Base-by-base conservation (phyloP, 2,113 vertebrate species). In the Camarhynchus parvulus region DNA sequence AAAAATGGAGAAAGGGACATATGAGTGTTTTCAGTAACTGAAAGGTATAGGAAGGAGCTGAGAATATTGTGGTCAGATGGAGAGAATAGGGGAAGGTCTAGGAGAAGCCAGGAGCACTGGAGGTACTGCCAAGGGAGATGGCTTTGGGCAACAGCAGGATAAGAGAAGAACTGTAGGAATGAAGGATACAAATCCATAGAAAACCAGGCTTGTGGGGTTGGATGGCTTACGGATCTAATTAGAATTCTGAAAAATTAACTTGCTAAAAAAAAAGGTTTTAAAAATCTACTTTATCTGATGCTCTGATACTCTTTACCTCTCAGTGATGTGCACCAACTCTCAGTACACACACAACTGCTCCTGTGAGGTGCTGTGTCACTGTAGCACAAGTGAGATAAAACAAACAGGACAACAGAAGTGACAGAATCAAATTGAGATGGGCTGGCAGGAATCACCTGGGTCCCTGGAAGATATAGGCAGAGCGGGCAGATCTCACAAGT, bases 301-400 rank as follows among this genome's bases (percentile, higher is more conserved):
- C 11, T 47, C 14, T 30, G 9, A 70, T 55, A 41, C 24, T 44
- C 35, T 63, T 66, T 39, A 28, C 10, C 15, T 63, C 24, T 35
- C 47, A 59, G 37, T 24, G 49, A 47, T 49, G 17, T 5, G 13
- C 39, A 68, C 28, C 22, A 78, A 11, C 67, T 66, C 37, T 25
- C 35, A 14, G 15, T 33, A 55, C 0, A 0, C 30, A 28, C 25
- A 13, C 21, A 47, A 11, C 6, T 0, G 0, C 41, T 59, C 70
- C 9, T 21, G 8, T 44, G 37, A 53, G 61, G 42, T 5, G 23
- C 22, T 42, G 15, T 55, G 13, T 33, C 24, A 5, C 59, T 17
- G 23, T 13, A 66, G 46, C 42, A 42, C 20, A 25, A 41, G 10
- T 0, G 7, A 83, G 39, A 33, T 33, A 37, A 78, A 80, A 27